Percentiles rank a stretch among this genome's conserved stretches.
Conservation (phyloP, 2,113 vertebrate species). For the Carettochelys insculpta region DNA sequence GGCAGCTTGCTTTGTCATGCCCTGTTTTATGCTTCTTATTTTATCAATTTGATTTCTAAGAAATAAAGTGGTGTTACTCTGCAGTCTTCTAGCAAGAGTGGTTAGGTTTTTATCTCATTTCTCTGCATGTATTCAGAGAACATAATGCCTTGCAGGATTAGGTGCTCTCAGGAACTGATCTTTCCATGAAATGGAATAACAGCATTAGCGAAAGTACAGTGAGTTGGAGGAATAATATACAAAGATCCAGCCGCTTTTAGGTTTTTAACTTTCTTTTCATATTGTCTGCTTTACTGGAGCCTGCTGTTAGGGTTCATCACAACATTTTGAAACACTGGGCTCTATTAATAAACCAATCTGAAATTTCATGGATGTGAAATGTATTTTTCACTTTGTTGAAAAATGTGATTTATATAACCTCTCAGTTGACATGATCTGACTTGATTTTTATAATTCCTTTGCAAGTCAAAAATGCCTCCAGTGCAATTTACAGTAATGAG, state of each 20-base stretch:
- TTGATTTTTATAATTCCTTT: slow-evolving; percentile 68
- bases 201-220: neutral
- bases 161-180: neutral
- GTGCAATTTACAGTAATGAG: slow-evolving; percentile 70
- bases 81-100: neutral
- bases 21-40: neutral
- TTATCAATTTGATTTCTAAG: neutral
- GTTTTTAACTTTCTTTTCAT: slow-evolving; percentile 18
- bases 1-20: neutral
- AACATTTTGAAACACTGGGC: slow-evolving; percentile 42
- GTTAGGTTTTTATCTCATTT: neutral
- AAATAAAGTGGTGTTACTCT: neutral
- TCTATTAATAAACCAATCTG: slow-evolving; percentile 43
- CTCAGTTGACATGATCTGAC: slow-evolving; percentile 66
- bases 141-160: neutral
- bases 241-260: slow-evolving; percentile 41
- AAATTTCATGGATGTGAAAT: slow-evolving; percentile 55
- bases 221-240: slow-evolving; percentile 30
- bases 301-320: slow-evolving; percentile 37
- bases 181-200: slow-evolving; percentile 9
- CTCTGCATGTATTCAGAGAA: neutral
- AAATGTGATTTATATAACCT: slow-evolving; percentile 64
- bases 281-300: slow-evolving; percentile 11
- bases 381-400: slow-evolving; percentile 54
- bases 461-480: slow-evolving; percentile 64